phyloP scores from a whole-genome alignment of 2,888 invertebrate genomes.

The Eucera pruinosa region DNA sequence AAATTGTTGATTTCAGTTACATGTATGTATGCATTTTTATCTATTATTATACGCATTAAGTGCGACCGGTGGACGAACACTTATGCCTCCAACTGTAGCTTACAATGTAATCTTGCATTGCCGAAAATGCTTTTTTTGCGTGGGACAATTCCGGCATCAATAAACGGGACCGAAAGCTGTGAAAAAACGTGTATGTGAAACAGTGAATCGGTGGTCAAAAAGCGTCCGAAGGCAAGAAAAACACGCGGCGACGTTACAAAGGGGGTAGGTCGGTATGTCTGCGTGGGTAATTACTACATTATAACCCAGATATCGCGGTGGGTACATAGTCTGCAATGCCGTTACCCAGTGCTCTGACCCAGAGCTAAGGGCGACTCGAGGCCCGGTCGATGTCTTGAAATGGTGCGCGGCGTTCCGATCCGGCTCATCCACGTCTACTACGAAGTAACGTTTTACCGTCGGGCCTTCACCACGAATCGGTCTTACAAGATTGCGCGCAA shows the following conservation, averaged over 20 bases:
- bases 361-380: slow-evolving; percentile 81
- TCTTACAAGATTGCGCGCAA: slow-evolving; percentile 68
- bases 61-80: too few species aligned
- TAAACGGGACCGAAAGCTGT: background rate
- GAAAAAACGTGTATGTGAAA: slow-evolving; percentile 7
- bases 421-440: slow-evolving; percentile 70
- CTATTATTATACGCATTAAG: too few species aligned
- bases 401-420: slow-evolving; percentile 71
- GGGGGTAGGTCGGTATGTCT: slow-evolving; percentile 78
- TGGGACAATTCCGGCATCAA: background rate
- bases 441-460: slow-evolving; percentile 73
- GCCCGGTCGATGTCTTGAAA: slow-evolving; percentile 73
- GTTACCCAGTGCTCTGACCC: slow-evolving; percentile 82
- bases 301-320: slow-evolving; percentile 80
- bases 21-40: too few species aligned
- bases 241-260: slow-evolving; percentile 39
- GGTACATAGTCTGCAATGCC: slow-evolving; percentile 74
- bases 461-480: slow-evolving; percentile 53
- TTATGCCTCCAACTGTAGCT: background rate
- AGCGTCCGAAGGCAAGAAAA: slow-evolving; percentile 25
- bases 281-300: slow-evolving; percentile 77
- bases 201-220: slow-evolving; percentile 20
- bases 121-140: background rate
- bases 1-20: too few species aligned
- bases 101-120: background rate